These are phyloP conservation scores for Lagopus leucura DNA, from an alignment of 2,113 vertebrate species.

Conservation along the genomic window DNA sequence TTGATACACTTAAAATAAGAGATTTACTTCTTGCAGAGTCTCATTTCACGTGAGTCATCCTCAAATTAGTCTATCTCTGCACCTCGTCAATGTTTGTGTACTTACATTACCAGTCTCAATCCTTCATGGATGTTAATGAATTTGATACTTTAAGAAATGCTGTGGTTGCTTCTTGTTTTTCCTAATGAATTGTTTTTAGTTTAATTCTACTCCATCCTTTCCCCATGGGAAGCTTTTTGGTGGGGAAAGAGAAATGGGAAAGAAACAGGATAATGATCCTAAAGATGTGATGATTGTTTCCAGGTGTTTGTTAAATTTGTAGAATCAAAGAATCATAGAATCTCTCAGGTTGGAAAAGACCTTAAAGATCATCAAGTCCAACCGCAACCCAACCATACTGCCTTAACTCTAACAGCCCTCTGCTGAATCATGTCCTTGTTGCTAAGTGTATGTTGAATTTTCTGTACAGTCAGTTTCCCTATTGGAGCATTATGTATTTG, in stretches of 20 bases:
- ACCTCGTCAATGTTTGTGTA: neutral
- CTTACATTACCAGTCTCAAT: neutral
- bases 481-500: neutral
- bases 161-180: neutral
- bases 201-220: neutral
- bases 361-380: too few species aligned
- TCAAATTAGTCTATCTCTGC: neutral
- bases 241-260: neutral
- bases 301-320: too few species aligned
- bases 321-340: too few species aligned
- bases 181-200: neutral
- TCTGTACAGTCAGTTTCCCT: neutral
- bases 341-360: too few species aligned
- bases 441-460: neutral
- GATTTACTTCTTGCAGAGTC: neutral
- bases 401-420: too few species aligned
- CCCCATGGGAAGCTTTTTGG: neutral
- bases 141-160: neutral
- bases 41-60: slow-evolving; percentile 9
- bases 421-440: neutral
- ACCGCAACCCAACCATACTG: too few species aligned
- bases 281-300: neutral
- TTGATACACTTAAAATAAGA: neutral
- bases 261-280: neutral
- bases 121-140: neutral